Evolutionary conservation across 2,797 vertebrate genomes (phyloP).

Genomic region (Enteromius paludinosus): DNA sequence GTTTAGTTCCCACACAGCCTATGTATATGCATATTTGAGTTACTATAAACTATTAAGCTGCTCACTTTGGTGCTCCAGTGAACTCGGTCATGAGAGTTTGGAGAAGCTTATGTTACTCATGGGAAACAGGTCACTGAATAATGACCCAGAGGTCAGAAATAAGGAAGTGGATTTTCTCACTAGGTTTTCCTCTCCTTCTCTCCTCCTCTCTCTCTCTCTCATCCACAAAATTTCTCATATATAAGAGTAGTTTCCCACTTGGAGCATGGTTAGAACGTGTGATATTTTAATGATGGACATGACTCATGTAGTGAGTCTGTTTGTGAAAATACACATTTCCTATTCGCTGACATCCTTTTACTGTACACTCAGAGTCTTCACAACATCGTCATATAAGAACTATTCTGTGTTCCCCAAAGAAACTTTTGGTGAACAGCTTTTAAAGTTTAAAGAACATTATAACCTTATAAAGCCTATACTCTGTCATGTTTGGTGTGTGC

Average conservation of each 20-base stretch:
- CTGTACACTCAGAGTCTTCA: not conserved
- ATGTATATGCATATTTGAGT: conserved; percentile 23
- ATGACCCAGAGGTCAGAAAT: conserved; percentile 29
- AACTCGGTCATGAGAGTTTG: conserved; percentile 36
- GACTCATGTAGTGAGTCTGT: not conserved
- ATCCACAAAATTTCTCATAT: conserved; percentile 49
- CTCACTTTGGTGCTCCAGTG: not conserved
- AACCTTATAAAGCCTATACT: not conserved
- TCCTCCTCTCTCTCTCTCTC: conserved; percentile 46
- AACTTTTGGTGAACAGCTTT: not conserved
- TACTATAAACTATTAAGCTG: conserved; percentile 10
- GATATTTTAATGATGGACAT: not conserved
- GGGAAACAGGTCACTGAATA: conserved; percentile 34
- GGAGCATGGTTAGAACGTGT: not conserved
- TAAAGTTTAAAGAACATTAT: not conserved
- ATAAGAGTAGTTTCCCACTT: conserved; percentile 51
- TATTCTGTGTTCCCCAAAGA: not conserved
- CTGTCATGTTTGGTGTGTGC: not conserved
- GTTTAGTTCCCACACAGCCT: conserved; percentile 38
- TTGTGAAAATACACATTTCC: not conserved
- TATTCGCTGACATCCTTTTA: not conserved
- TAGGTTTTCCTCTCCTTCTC: conserved; percentile 33
- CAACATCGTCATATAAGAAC: not conserved
- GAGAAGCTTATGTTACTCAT: conserved; percentile 34
- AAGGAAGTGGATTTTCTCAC: conserved; percentile 39